Evolutionary conservation across 1,140 invertebrate species (phyloP), one percentile per base, ranked within the genome.

Genomic region (Archivesica marissinica): DNA sequence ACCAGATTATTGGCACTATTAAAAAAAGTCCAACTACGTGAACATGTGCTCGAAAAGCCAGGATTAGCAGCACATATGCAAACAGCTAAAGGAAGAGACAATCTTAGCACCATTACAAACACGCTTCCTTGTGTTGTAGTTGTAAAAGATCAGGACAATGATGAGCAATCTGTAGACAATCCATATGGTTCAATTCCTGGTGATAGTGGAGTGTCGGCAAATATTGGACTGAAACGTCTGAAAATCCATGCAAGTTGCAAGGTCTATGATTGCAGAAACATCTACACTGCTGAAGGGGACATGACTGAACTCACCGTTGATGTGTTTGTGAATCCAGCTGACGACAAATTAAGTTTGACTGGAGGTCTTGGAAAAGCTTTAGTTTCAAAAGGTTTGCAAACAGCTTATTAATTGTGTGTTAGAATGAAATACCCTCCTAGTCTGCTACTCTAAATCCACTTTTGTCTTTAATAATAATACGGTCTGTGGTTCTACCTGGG

Each of bases 331-430:
- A 80, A 80, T 25, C 15, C 78, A 66, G 59, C 78, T n/a, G 64
- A 80, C 54, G 78, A 80, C 6, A 80, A 80, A 50, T 15, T 80
- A 2, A 52, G 61, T 50, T 39, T 80, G 0, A 47, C 59, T 70
- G 78, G 78, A 35, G 78, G 78, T 33, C 64, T 80, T 4, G 78
- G 78, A 68, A 80, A 68, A 70, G 64, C 28, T 20, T 6, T 80
- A 25, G 6, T 68, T 11, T 52, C 50, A 33, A 80, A 80, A 80
- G 78, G 78, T 80, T 52, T 52, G 4, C 3, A 4, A 52, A n/a
- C 50, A 52, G 50, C 17, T 7, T 52, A 4, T 20, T 4, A 23
- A 23, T 52, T 4, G 4, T 52, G 3, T 23, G 17, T 52, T n/a
- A n/a, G n/a, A n/a, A n/a, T n/a, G n/a, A n/a, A n/a, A n/a, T n/a